Evolutionary conservation across 2,113 vertebrate species (phyloP).

Genomic region (Notothenia rossii): DNA sequence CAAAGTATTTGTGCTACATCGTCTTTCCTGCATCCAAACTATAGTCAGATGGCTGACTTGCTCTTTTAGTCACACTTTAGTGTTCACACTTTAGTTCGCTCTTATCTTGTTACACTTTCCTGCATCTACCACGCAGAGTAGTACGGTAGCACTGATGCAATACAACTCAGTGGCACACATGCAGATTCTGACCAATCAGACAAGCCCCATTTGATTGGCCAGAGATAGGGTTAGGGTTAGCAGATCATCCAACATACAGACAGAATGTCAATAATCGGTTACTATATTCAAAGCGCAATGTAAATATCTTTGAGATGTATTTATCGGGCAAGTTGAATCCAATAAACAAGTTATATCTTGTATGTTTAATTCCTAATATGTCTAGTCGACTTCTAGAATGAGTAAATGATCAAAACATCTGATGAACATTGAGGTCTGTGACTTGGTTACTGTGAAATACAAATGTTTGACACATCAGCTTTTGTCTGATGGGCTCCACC

Average conservation of each 20-base stretch:
- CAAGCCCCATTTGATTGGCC: neutral
- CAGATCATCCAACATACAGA: too few species aligned
- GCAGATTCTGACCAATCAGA: neutral
- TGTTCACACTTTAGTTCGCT: neutral
- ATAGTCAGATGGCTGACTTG: neutral
- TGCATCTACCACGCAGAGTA: neutral
- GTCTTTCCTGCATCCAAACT: neutral
- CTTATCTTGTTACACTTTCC: neutral
- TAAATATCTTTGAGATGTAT: too few species aligned
- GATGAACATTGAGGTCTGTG: neutral
- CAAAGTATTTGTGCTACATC: neutral
- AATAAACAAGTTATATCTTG: neutral
- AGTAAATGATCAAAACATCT: neutral
- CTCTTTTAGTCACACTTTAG: neutral
- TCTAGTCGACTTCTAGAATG: too few species aligned
- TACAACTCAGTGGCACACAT: neutral
- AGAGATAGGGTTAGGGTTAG: too few species aligned
- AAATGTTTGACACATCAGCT: constrained; percentile 19
- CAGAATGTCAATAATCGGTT: too few species aligned
- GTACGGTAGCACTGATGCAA: neutral
- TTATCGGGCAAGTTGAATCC: too few species aligned
- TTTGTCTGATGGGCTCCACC: constrained; percentile 22
- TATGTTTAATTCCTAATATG: neutral
- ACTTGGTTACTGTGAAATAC: constrained; percentile 1
- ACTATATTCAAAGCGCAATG: too few species aligned